Conservation (phyloP, 2,113 vertebrate genomes). For the Microtus oregoni region DNA sequence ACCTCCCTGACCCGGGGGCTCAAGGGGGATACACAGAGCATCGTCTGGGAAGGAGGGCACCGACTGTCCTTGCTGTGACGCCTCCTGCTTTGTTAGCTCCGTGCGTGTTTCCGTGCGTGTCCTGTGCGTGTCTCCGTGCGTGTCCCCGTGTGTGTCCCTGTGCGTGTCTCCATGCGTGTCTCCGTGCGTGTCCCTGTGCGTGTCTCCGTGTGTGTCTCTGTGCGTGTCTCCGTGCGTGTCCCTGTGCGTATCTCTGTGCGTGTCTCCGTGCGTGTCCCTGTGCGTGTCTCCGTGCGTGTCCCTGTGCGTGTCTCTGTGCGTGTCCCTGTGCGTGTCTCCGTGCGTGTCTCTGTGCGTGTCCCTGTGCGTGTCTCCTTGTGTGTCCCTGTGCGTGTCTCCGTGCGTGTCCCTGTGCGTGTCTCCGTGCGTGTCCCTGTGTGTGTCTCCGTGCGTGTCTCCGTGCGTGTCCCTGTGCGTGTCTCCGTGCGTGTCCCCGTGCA, state of each 20-base stretch:
- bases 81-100: background rate
- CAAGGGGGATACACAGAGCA: background rate
- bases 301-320: background rate
- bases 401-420: too few species aligned
- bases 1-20: background rate
- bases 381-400: too few species aligned
- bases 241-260: background rate
- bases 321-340: background rate
- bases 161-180: too few species aligned
- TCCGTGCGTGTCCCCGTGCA: too few species aligned
- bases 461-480: too few species aligned
- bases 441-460: too few species aligned
- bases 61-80: background rate
- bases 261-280: background rate
- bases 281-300: background rate
- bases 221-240: background rate
- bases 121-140: background rate
- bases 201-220: too few species aligned
- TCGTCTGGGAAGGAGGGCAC: constrained; percentile 12
- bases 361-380: background rate
- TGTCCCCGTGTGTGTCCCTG: too few species aligned
- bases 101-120: background rate
- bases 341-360: too few species aligned
- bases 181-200: background rate
- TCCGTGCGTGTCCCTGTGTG: too few species aligned